Evolutionary conservation across 1,140 invertebrate species (phyloP).

Genomic region (Drosophila saltans): DNA sequence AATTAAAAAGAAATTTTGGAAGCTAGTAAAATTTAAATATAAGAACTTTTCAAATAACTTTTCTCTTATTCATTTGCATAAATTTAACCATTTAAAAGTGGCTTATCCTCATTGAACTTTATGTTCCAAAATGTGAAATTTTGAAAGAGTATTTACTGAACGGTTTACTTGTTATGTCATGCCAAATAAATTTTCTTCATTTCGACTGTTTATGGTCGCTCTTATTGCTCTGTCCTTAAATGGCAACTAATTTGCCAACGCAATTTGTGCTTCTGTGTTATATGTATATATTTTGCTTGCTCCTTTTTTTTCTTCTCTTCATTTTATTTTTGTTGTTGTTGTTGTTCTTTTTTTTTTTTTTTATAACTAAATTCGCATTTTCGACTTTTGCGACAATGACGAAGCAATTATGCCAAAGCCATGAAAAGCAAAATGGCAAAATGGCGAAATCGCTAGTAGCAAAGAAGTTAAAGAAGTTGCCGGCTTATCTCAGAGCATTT

Average conservation of each 20-base stretch:
- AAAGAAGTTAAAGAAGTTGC: slow-evolving; percentile 20
- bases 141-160: slow-evolving; percentile 26
- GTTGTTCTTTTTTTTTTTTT: slow-evolving; percentile 35
- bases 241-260: slow-evolving; percentile 76
- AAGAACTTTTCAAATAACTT: too few relatives aligned
- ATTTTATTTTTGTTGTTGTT: neutral
- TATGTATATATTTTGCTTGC: neutral
- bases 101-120: too few relatives aligned
- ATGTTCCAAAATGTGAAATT: neutral
- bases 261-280: slow-evolving; percentile 53
- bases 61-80: too few relatives aligned
- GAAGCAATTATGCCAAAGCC: slow-evolving; percentile 71
- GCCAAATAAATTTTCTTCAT: slow-evolving; percentile 13
- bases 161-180: neutral
- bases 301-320: too few relatives aligned
- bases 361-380: slow-evolving; percentile 78
- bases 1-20: neutral
- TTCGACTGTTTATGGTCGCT: slow-evolving; percentile 54
- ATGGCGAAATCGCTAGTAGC: slow-evolving; percentile 52
- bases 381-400: slow-evolving; percentile 61
- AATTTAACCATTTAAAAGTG: too few relatives aligned
- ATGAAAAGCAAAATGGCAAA: slow-evolving; percentile 69
- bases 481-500: slow-evolving; percentile 66
- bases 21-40: too few relatives aligned
- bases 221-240: slow-evolving; percentile 57